Conservation (phyloP, 2,113 vertebrate genomes). For the Dasypus novemcinctus region DNA sequence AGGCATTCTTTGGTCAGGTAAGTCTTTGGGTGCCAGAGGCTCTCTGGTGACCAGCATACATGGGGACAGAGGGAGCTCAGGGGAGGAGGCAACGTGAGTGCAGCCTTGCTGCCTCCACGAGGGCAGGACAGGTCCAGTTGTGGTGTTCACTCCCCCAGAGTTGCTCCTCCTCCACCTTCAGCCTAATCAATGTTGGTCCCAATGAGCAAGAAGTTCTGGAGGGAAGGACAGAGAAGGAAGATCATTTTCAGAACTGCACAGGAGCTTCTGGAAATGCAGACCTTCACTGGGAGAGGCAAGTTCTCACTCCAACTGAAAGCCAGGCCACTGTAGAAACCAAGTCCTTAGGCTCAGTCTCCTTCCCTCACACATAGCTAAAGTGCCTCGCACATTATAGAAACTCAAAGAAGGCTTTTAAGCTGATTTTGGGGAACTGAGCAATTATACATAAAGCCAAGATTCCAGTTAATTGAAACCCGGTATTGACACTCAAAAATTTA, state of each 20-base stretch:
- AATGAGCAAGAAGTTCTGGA: constrained; percentile 58
- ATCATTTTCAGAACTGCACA: not conserved
- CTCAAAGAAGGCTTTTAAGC: not conserved
- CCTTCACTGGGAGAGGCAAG: not conserved
- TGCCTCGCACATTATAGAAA: not conserved
- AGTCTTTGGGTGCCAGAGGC: not conserved
- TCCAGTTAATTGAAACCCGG: not conserved
- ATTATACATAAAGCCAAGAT: not conserved
- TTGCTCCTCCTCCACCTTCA: not conserved
- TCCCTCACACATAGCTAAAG: not conserved
- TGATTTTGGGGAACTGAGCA: not conserved
- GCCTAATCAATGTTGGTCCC: not conserved
- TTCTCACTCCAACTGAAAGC: not conserved
- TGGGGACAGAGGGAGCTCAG: not conserved
- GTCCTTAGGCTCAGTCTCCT: not conserved
- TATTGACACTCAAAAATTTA: not conserved
- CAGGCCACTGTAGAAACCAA: no score
- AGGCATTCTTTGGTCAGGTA: not conserved
- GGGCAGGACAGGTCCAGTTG: not conserved
- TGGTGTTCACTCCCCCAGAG: not conserved
- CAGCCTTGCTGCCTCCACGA: not conserved
- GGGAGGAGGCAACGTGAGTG: not conserved
- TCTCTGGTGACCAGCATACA: not conserved
- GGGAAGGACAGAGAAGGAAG: not conserved
- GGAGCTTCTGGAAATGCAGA: not conserved